phyloP scores from a whole-genome alignment of 2,797 vertebrate genomes.

The Xiphophorus birchmanni region DNA sequence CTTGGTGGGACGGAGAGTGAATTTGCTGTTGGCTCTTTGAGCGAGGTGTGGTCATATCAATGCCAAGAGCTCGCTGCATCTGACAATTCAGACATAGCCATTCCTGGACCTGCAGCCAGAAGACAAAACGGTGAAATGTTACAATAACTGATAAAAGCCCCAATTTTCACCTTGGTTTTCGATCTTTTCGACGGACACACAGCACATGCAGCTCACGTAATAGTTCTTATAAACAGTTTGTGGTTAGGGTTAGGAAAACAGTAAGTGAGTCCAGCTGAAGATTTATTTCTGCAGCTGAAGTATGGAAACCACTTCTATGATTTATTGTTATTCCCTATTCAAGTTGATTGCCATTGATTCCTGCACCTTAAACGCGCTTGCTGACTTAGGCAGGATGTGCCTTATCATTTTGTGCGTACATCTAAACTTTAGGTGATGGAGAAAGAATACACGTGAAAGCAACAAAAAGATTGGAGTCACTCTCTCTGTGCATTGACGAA shows the following conservation, averaged over 20 bases:
- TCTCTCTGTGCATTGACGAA: conserved; percentile 21
- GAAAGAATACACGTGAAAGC: conserved; percentile 22
- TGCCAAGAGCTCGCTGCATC: conserved; percentile 98
- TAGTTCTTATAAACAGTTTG: not conserved
- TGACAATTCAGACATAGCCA: conserved; percentile 99
- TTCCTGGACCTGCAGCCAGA: conserved; percentile 89
- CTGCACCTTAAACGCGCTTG: conserved; percentile 42
- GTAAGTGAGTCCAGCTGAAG: conserved; percentile 5
- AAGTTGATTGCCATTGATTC: conserved; percentile 49
- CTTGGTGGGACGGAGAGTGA: conserved; percentile 90
- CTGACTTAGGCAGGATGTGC: conserved; percentile 45
- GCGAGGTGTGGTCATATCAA: conserved; percentile 97
- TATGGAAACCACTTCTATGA: not conserved
- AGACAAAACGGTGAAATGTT: conserved; percentile 26
- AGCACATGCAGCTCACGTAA: not conserved
- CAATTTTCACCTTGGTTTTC: not conserved
- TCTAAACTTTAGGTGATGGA: conserved; percentile 27
- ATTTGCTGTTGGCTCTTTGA: conserved; percentile 98
- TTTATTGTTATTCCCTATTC: conserved; percentile 24
- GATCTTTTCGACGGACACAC: not conserved
- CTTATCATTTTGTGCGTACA: conserved; percentile 27
- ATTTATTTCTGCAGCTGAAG: not conserved
- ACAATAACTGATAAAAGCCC: conserved; percentile 2
- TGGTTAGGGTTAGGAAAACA: not conserved
- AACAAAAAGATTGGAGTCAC: conserved; percentile 23